Conservation (phyloP, 2,888 invertebrate species). For the Suillia variegata region DNA sequence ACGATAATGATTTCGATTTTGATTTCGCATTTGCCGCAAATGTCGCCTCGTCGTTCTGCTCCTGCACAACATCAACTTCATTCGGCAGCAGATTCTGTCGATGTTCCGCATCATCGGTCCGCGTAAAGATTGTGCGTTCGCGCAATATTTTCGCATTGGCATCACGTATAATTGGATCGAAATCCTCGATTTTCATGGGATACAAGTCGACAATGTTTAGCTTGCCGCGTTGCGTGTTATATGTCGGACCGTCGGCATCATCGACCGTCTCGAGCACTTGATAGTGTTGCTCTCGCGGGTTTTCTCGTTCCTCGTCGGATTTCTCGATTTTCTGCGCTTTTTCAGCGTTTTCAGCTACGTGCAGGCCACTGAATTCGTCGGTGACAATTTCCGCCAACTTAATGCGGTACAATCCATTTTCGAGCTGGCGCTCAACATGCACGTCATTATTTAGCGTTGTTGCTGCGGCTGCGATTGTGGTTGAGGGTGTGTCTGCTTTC, state of each 20-base stretch:
- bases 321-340: slow-evolving; percentile 2
- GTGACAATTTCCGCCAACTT: slow-evolving; percentile 51
- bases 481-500: neutral
- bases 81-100: slow-evolving; percentile 49
- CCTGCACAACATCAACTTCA: slow-evolving; percentile 36
- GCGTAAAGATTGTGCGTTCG: slow-evolving; percentile 45
- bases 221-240: slow-evolving; percentile 34
- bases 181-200: slow-evolving; percentile 55
- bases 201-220: slow-evolving; percentile 58
- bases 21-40: slow-evolving; percentile 11
- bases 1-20: slow-evolving; percentile 11
- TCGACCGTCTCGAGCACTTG: slow-evolving; percentile 46
- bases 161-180: slow-evolving; percentile 49
- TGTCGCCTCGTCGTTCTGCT: slow-evolving; percentile 15
- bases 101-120: slow-evolving; percentile 32
- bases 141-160: slow-evolving; percentile 48
- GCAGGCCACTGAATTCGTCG: slow-evolving; percentile 38
- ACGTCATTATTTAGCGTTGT: slow-evolving; percentile 29
- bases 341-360: neutral
- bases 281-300: slow-evolving; percentile 21
- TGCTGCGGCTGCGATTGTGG: neutral
- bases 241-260: slow-evolving; percentile 34
- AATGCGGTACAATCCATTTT: slow-evolving; percentile 54
- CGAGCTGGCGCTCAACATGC: slow-evolving; percentile 40
- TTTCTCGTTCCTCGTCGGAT: slow-evolving; percentile 8